phyloP scores from a whole-genome alignment of 2,113 vertebrate genomes.

The Catharus fuscescens region DNA sequence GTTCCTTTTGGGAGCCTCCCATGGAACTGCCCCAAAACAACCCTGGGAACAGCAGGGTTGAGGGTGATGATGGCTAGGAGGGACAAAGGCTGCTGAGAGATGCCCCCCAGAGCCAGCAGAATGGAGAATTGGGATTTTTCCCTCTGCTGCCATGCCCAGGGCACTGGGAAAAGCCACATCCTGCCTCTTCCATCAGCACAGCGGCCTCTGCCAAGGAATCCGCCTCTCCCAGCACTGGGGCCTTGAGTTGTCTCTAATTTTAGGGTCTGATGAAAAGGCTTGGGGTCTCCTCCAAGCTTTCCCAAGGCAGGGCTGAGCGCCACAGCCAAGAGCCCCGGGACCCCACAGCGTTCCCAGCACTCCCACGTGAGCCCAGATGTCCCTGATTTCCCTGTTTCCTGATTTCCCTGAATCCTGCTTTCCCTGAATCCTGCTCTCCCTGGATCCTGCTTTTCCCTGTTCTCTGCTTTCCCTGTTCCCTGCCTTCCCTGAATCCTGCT shows the following conservation, averaged over 20 bases:
- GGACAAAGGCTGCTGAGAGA: neutral
- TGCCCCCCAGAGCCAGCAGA: neutral
- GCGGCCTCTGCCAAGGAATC: neutral
- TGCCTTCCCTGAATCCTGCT: neutral
- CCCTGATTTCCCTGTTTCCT: fast-evolving
- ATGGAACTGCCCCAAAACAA: neutral
- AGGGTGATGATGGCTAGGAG: neutral
- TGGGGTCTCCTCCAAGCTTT: slow-evolving; percentile 50
- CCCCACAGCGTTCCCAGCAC: neutral
- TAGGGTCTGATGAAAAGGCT: slow-evolving; percentile 24
- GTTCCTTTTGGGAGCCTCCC: neutral
- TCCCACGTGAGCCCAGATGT: neutral
- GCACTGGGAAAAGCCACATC: neutral
- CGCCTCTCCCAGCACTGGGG: neutral
- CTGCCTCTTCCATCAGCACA: neutral
- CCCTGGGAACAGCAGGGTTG: neutral
- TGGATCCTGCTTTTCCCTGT: neutral
- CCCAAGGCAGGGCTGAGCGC: neutral
- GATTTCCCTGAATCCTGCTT: neutral
- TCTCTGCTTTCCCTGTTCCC: fast-evolving
- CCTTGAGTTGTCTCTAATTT: neutral
- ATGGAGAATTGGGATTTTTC: neutral
- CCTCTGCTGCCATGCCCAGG: fast-evolving
- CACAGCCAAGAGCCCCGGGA: neutral
- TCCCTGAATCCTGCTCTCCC: neutral